Base-by-base conservation (phyloP, 53 echinoderm and acorn worm genomes). In the Stichopus horrens region DNA sequence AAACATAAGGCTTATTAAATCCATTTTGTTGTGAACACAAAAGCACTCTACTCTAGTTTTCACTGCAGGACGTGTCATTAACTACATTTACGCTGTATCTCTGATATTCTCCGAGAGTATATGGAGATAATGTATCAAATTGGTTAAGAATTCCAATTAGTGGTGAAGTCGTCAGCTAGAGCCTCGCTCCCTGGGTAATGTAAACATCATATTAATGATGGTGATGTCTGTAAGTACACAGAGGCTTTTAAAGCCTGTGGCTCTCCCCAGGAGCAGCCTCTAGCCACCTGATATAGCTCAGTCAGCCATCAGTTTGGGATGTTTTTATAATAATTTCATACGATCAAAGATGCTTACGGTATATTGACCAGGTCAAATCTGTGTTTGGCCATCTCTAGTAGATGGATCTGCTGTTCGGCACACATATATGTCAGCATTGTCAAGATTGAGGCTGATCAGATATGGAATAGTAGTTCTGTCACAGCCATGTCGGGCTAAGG, bases 111-210 rank as follows among this genome's bases (percentile, higher is more conserved):
- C 53, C 37, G 18, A 79, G 56, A 79, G 79, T 10, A 53, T 11
- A 79, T 37, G 37, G 14, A 4, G 79, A 55, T 79, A 79, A 55
- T 51, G 79, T 79, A 79, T 11, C 79, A 79, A 79, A 79, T 53
- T 79, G 79, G 54, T 79, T 53, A 55, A 79, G 79, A 79, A 79
- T 79, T 79, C 55, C 79, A 79, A 79, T 79, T 79, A 79, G 54
- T 9, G 37, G 53, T 55, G 79, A 53, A 79, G 79, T 79, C 79
- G 13, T 54, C 9, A 53, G 79, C 79, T 54, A 79, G 37, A 1
- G 37, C 19, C 79, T 54, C 19, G 79, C 55, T 79, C 79, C 79
- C 55, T 54, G 79, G 79, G 79, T 55, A 79, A 55, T 79, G 79
- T 79, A 79, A 79, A 79, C 56, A 79, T 79, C 53, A 53, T 79